Conservation (phyloP, 2,113 vertebrate species). For the Macquaria ambigua region DNA sequence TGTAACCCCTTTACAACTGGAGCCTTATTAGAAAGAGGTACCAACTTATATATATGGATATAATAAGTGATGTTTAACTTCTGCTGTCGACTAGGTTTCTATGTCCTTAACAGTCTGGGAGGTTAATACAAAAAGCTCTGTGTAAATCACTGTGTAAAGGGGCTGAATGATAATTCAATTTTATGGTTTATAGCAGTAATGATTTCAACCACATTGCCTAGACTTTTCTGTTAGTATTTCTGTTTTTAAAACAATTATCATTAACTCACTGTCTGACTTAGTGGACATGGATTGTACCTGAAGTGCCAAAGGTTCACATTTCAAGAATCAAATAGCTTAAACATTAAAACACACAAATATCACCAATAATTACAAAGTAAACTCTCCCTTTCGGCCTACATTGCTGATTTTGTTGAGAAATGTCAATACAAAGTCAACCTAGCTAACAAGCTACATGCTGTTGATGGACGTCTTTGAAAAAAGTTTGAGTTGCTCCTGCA, state of each 20-base stretch:
- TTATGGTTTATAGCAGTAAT: too few species aligned
- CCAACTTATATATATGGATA: not conserved
- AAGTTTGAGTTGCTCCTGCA: not conserved
- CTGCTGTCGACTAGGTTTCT: not conserved
- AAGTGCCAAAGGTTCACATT: not conserved
- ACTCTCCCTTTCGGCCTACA: not conserved
- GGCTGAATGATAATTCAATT: too few species aligned
- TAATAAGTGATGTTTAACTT: not conserved
- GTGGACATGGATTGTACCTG: too few species aligned
- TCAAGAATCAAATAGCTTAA: not conserved
- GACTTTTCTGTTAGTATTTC: too few species aligned
- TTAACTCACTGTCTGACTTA: too few species aligned
- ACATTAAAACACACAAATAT: not conserved
- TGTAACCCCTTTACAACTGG: not conserved
- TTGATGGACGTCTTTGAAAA: not conserved
- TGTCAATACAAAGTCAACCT: not conserved
- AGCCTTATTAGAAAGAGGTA: not conserved
- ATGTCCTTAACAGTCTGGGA: not conserved
- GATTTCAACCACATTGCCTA: too few species aligned
- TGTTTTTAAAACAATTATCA: too few species aligned
- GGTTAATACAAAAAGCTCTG: too few species aligned
- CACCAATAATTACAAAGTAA: not conserved
- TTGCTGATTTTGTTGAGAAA: not conserved
- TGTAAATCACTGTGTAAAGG: too few species aligned
- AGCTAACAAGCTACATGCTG: not conserved